phyloP scores from a whole-genome alignment of 2,113 vertebrate species.

The Blennius ocellaris region DNA sequence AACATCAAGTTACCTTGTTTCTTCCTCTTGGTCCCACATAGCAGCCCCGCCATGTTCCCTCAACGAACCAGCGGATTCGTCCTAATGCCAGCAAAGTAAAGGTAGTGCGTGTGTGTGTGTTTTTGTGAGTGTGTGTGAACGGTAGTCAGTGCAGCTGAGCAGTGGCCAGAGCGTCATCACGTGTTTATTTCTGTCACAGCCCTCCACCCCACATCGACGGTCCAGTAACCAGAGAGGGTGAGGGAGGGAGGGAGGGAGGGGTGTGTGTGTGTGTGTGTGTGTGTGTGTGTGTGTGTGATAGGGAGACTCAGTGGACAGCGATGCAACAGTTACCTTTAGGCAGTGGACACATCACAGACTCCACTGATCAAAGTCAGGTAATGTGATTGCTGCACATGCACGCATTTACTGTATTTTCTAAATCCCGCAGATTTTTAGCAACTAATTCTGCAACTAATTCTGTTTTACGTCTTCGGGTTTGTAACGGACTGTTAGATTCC shows the following conservation, averaged over 20 bases:
- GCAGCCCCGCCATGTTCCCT: constrained; percentile 85
- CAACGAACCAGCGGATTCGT: constrained; percentile 28
- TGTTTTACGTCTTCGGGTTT: not conserved
- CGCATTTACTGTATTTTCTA: not conserved
- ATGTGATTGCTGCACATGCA: not conserved
- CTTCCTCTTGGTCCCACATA: constrained; percentile 88
- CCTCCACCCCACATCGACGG: constrained; percentile 76
- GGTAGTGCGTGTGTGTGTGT: constrained; percentile 10
- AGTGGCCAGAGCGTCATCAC: constrained; percentile 73
- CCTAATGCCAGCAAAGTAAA: constrained; percentile 4
- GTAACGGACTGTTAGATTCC: not conserved
- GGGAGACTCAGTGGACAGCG: constrained; percentile 9
- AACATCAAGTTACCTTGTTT: constrained; percentile 84
- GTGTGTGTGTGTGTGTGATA: constrained; percentile 18
- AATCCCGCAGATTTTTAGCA: not conserved
- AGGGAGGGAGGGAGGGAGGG: constrained; percentile 3
- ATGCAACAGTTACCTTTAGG: constrained; percentile 2
- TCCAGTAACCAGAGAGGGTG: constrained; percentile 77
- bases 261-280: constrained; percentile 18
- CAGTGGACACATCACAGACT: constrained; percentile 16
- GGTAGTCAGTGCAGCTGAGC: constrained; percentile 66
- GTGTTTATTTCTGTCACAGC: constrained; percentile 85
- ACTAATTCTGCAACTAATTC: not conserved
- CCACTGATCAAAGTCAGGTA: constrained; percentile 33
- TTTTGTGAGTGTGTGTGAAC: constrained; percentile 37